Base-by-base conservation (phyloP, 2,797 vertebrate species). In the Takifugu ocellatus region DNA sequence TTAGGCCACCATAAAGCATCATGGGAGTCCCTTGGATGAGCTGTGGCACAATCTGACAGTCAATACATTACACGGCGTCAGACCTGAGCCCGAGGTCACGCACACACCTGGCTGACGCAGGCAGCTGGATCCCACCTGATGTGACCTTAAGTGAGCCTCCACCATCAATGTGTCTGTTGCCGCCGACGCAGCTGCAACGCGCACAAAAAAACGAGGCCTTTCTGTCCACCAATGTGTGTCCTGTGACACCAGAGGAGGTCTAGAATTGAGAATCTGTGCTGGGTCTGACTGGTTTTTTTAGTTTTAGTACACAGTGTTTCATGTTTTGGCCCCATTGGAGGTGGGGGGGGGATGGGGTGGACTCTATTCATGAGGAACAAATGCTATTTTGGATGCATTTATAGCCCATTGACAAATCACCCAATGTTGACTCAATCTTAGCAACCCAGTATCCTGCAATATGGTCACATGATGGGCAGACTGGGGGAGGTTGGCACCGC, bases 21-120 rank as follows among this genome's bases (percentile, higher is more conserved):
- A 45, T 56, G 17, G 83, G 75, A 74, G 50, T 61, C 80, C 72
- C 65, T 59, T 10, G 24, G 24, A 70, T 70, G 77, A 84, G 79
- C 79, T 85, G 75, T 61, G 75, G 66, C 80, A 39, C 48, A 39
- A 64, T 64, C 42, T 54, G 33, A 57, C 16, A 51, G 78, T 72
- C 64, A 67, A 61, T 83, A 78, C 66, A 52, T 54, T 53, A 2
- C 21, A 17, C 56, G 15, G 57, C 24, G 39, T 67, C 45, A 33
- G 52, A 25, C 42, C 12, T 16, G 31, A 33, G 31, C 6, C 7
- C 31, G 7, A 7, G 6, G 6, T 9, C 33, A 8, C 33, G 9
- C 33, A 11, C 25, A 25, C 9, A 4, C 12, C 11, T 15, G 17
- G 11, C 33, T 29, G 27, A 29, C 5, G 27, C 27, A 29, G 27